Conservation (phyloP, 2,888 invertebrate species). For the Lasioglossum villosulum region DNA sequence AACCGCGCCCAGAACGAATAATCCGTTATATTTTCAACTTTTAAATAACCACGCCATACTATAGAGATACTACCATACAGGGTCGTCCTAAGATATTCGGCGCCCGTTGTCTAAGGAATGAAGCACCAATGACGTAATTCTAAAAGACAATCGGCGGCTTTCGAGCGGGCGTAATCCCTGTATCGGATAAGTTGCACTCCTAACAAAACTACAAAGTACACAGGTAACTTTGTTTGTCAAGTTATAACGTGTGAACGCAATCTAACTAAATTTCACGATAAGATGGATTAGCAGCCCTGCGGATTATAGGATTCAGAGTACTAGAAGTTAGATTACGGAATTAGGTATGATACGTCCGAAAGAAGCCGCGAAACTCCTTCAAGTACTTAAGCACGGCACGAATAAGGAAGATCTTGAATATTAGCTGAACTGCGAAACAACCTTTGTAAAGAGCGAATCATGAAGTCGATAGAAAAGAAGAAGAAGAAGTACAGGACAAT, state of each 20-base stretch:
- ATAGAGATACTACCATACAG: not conserved
- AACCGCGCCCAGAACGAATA: not conserved
- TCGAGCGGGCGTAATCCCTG: not conserved
- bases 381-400: not conserved
- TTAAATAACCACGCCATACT: not conserved
- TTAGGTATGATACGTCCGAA: not conserved
- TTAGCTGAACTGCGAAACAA: not conserved
- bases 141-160: not conserved
- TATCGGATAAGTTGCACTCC: not conserved
- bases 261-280: slow-evolving; percentile 13
- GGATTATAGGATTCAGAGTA: not conserved
- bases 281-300: not conserved
- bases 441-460: not conserved
- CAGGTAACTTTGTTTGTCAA: not conserved
- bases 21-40: not conserved
- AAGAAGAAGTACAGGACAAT: not conserved
- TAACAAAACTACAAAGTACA: slow-evolving; percentile 33
- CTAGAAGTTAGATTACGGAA: not conserved
- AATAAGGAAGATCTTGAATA: not conserved
- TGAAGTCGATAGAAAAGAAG: not conserved
- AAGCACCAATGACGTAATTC: not conserved
- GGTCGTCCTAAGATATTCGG: not conserved
- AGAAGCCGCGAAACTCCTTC: not conserved
- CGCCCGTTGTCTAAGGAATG: not conserved
- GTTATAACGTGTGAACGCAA: not conserved